Percentiles rank a stretch among this genome's conserved stretches.
These are phyloP conservation scores for Mesorhabditis spiculigera DNA, from an alignment of 2,888 invertebrate species.

Conservation along the genomic window DNA sequence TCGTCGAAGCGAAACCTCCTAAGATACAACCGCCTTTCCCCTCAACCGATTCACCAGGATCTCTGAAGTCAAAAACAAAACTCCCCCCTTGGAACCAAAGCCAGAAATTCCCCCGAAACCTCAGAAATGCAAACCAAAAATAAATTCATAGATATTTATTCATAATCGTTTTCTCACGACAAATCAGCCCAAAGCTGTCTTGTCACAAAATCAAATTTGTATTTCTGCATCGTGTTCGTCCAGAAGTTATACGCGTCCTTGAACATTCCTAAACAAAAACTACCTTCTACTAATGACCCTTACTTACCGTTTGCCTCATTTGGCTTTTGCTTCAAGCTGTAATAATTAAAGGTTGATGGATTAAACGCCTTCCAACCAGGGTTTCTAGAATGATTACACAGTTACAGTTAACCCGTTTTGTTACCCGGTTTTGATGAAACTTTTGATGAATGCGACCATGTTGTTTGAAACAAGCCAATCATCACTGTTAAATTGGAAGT, in stretches of 20 bases:
- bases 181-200: neutral
- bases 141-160: too few species aligned
- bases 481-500: neutral
- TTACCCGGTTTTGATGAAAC: neutral
- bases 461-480: neutral
- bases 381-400: neutral
- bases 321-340: neutral
- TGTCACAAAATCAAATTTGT: neutral
- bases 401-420: neutral
- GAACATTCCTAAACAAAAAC: neutral
- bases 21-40: too few species aligned
- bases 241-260: slow-evolving; percentile 1
- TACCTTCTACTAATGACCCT: slow-evolving; percentile 3
- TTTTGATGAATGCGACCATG: neutral
- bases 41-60: too few species aligned
- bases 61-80: too few species aligned
- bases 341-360: neutral
- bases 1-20: too few species aligned
- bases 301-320: neutral
- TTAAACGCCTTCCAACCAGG: neutral
- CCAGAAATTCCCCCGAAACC: too few species aligned
- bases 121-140: too few species aligned
- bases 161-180: too few species aligned
- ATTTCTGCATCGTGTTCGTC: neutral
- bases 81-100: too few species aligned